phyloP scores from a whole-genome alignment of 2,113 vertebrate genomes.

The Zosterops pallidus region DNA sequence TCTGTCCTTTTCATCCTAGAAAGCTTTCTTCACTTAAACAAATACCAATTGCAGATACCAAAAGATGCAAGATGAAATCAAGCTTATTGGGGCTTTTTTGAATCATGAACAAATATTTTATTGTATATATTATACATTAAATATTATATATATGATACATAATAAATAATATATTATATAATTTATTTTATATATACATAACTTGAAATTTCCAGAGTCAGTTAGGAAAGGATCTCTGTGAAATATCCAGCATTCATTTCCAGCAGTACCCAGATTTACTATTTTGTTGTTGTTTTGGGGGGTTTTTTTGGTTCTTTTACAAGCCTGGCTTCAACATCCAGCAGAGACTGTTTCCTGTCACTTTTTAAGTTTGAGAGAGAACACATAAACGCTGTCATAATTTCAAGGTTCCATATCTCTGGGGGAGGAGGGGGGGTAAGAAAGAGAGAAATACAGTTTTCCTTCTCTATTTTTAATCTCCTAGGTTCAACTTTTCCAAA shows the following conservation, averaged over 20 bases:
- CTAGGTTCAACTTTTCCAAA: background rate
- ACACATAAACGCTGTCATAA: background rate
- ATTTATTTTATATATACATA: background rate
- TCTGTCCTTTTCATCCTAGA: background rate
- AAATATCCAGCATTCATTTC: background rate
- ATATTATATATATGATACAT: too few relatives aligned
- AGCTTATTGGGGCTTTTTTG: background rate
- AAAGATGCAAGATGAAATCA: background rate
- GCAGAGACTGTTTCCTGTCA: background rate
- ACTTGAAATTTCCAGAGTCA: background rate
- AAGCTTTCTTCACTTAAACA: background rate
- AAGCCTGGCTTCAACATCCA: background rate
- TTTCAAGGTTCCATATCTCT: background rate
- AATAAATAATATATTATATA: too few relatives aligned
- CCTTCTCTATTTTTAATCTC: background rate
- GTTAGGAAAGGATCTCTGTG: background rate
- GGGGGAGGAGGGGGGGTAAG: too few relatives aligned
- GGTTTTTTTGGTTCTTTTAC: background rate
- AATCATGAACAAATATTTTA: background rate
- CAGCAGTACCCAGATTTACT: background rate
- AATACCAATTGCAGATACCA: background rate
- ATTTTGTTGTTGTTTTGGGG: background rate
- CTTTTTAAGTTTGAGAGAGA: background rate
- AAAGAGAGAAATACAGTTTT: background rate
- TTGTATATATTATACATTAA: too few relatives aligned